These are phyloP conservation scores for Syndactyla subalaris DNA, from an alignment of 2,797 vertebrate species.

Conservation along the genomic window DNA sequence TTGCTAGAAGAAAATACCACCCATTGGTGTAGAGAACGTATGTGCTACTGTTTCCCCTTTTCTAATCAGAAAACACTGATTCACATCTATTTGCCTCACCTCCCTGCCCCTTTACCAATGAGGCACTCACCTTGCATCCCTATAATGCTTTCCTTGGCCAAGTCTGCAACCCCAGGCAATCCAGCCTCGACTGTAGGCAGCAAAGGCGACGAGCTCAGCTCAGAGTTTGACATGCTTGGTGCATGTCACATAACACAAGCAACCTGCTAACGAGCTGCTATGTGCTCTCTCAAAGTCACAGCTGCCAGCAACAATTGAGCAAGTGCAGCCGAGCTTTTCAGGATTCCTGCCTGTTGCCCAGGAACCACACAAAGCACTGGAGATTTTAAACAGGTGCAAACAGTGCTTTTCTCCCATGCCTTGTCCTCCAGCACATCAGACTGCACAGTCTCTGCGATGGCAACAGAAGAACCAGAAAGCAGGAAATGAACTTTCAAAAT, in stretches of 20 bases:
- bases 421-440: background rate
- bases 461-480: background rate
- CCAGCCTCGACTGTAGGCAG: background rate
- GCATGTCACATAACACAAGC: conserved; percentile 59
- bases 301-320: conserved; percentile 74
- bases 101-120: background rate
- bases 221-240: conserved; percentile 48
- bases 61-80: background rate
- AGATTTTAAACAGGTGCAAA: conserved; percentile 77
- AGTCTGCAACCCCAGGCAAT: background rate
- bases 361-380: conserved; percentile 72
- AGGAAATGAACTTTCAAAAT: conserved; percentile 59
- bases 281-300: conserved; percentile 60
- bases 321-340: conserved; percentile 77
- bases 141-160: background rate
- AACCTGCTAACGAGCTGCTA: conserved; percentile 73
- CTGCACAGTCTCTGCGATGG: conserved; percentile 10
- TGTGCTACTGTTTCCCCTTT: background rate
- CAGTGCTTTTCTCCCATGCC: conserved; percentile 50
- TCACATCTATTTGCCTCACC: background rate
- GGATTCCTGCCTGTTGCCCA: conserved; percentile 78
- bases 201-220: background rate
- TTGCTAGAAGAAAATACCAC: background rate
- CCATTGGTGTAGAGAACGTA: background rate
- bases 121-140: conserved; percentile 42